Percentiles rank a stretch among this genome's conserved stretches.
phyloP scores from a whole-genome alignment of 2,113 vertebrate species.

The Dicentrarchus labrax region DNA sequence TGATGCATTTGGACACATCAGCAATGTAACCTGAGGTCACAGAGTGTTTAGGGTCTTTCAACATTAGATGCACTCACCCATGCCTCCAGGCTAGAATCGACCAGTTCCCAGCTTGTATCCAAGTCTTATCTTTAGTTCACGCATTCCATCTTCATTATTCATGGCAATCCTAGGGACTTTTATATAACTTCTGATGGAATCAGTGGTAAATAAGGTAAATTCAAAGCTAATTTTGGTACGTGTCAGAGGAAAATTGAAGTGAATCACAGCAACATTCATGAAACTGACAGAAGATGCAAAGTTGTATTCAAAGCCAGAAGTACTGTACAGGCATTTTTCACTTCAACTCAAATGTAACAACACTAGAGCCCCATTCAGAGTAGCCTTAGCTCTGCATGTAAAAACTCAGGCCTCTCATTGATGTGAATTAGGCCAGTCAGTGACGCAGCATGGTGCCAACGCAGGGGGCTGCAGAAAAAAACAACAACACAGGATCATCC shows the following conservation, averaged over 20 bases:
- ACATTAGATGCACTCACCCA: constrained; percentile 35
- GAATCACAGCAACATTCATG: background rate
- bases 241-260: background rate
- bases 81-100: constrained; percentile 45
- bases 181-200: constrained; percentile 7
- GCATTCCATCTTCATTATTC: constrained; percentile 44
- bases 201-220: constrained; percentile 7
- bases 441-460: background rate
- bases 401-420: background rate
- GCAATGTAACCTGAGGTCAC: constrained; percentile 51
- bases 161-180: constrained; percentile 29
- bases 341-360: background rate
- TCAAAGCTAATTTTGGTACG: background rate
- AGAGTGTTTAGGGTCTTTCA: constrained; percentile 50
- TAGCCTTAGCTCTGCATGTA: background rate
- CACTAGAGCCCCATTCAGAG: background rate
- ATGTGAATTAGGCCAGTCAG: background rate
- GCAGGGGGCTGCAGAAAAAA: background rate
- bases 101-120: constrained; percentile 39
- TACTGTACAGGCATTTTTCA: background rate
- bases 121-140: constrained; percentile 26
- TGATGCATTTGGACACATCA: constrained; percentile 48
- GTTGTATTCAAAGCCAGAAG: background rate
- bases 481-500: no score
- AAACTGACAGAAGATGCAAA: background rate